phyloP scores from a whole-genome alignment of 2,888 invertebrate species.

The Andrena fulva region DNA sequence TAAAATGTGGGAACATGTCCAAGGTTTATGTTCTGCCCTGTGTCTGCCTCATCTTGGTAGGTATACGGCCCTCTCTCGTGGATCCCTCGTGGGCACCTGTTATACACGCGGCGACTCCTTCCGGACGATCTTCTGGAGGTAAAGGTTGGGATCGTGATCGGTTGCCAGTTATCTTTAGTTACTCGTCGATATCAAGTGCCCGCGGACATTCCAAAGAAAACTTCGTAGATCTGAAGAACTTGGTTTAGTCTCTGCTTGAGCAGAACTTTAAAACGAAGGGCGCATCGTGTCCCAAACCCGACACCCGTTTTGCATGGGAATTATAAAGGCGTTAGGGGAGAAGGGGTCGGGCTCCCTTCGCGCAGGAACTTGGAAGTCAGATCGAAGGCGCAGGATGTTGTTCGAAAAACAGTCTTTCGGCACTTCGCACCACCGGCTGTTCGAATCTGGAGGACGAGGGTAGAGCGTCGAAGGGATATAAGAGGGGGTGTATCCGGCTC shows the following conservation, averaged over 20 bases:
- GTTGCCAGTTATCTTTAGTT: too few species aligned
- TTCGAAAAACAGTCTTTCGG: conserved; percentile 65
- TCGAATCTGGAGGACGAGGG: conserved; percentile 50
- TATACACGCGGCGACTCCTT: neutral
- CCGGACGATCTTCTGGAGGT: neutral
- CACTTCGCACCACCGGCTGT: conserved; percentile 71
- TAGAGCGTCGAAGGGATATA: conserved; percentile 53
- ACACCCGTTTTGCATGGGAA: conserved; percentile 25
- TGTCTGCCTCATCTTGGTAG: neutral
- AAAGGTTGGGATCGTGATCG: too few species aligned
- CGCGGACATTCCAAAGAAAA: too few species aligned
- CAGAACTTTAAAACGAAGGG: too few species aligned
- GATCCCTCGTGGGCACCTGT: neutral
- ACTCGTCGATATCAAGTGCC: too few species aligned
- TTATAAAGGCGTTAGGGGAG: conserved; percentile 41
- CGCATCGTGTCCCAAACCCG: neutral
- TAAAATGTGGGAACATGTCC: conserved; percentile 8
- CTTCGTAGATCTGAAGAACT: too few species aligned
- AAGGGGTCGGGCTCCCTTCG: neutral
- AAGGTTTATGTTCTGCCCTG: neutral
- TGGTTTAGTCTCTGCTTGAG: too few species aligned
- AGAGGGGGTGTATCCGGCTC: conserved; percentile 58
- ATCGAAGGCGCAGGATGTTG: conserved; percentile 64
- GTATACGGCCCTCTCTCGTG: neutral
- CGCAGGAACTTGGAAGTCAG: conserved; percentile 45